phyloP scores from a whole-genome alignment of 2,797 vertebrate genomes.

The Eremophila alpestris region DNA sequence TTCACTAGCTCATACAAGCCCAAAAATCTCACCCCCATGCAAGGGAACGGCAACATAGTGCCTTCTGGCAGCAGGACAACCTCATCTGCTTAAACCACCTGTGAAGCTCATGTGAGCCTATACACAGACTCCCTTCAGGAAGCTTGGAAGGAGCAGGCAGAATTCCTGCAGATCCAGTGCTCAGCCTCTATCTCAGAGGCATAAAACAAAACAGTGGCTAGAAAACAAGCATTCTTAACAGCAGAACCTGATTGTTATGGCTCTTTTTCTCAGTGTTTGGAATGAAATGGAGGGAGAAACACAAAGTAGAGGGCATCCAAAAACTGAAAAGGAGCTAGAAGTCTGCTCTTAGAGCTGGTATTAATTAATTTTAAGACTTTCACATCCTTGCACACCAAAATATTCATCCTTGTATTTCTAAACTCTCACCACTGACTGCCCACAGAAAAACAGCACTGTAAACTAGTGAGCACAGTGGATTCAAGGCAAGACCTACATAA shows the following conservation, averaged over 20 bases:
- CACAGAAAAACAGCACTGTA: neutral
- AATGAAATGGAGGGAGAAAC: neutral
- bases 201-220: neutral
- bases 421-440: neutral
- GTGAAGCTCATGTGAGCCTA: neutral
- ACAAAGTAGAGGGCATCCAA: neutral
- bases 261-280: neutral
- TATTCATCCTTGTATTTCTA: neutral
- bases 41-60: neutral
- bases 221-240: neutral
- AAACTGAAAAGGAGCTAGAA: neutral
- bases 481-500: neutral
- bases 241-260: neutral
- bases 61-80: neutral
- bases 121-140: neutral
- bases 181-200: neutral
- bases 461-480: neutral
- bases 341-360: neutral
- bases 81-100: neutral
- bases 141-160: accelerated
- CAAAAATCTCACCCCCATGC: neutral
- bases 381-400: neutral
- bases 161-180: neutral
- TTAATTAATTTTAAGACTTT: neutral
- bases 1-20: neutral